phyloP scores from a whole-genome alignment of 1,140 invertebrate species.

The Psilanteris sp. region DNA sequence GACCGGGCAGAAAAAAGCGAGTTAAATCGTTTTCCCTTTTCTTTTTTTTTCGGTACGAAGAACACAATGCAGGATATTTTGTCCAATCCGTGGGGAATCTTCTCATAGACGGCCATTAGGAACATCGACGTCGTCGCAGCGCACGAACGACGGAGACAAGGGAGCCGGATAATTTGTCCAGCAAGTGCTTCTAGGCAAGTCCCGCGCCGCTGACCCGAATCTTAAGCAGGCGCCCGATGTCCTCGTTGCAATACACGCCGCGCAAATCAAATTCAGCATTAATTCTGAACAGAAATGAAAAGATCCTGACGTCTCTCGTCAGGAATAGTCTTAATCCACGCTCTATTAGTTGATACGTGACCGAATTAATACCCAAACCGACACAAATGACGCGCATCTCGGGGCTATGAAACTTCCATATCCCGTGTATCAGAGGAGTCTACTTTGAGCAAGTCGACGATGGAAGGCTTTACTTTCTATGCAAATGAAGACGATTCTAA shows the following conservation, averaged over 20 bases:
- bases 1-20: constrained; percentile 16
- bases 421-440: constrained; percentile 14
- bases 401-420: constrained; percentile 2
- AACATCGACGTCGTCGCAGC: constrained; percentile 28
- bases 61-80: constrained; percentile 74
- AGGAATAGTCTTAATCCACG: constrained; percentile 24
- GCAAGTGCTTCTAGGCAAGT: constrained; percentile 57
- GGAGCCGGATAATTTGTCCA: constrained; percentile 74
- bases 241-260: constrained; percentile 49
- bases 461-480: constrained; percentile 10
- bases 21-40: constrained; percentile 27
- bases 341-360: constrained; percentile 45
- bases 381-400: neutral
- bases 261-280: constrained; percentile 56
- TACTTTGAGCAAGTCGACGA: neutral
- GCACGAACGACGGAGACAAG: constrained; percentile 60
- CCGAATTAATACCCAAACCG: constrained; percentile 13
- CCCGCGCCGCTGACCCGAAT: constrained; percentile 73
- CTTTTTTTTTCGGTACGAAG: constrained; percentile 12
- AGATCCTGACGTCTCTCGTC: constrained; percentile 31
- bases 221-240: constrained; percentile 71
- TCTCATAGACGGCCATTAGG: constrained; percentile 71
- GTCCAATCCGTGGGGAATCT: constrained; percentile 71
- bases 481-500: constrained; percentile 18
- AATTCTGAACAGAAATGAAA: constrained; percentile 47